Evolutionary conservation across 2,888 invertebrate genomes (phyloP).

Genomic region (Drosophila subquinaria): DNA sequence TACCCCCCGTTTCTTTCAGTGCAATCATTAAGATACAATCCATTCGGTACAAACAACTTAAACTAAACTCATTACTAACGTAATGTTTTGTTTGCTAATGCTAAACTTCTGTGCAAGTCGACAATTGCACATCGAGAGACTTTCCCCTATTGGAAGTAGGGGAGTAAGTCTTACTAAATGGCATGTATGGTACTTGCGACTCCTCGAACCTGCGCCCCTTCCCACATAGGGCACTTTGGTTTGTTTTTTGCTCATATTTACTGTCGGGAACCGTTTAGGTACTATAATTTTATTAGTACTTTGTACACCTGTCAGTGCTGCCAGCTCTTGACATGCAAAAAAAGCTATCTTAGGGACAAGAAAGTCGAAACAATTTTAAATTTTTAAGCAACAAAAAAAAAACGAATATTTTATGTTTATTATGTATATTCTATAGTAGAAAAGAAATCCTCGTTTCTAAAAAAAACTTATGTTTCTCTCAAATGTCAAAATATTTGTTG

Average conservation of each 20-base stretch:
- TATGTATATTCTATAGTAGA: too few species aligned
- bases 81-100: slow-evolving; percentile 40
- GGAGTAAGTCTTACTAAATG: not conserved
- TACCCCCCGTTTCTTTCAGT: slow-evolving; percentile 4
- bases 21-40: slow-evolving; percentile 14
- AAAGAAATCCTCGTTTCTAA: too few species aligned
- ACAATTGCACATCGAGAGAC: slow-evolving; percentile 20
- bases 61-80: slow-evolving; percentile 39
- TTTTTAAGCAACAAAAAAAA: not conserved
- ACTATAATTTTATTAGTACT: slow-evolving; percentile 76
- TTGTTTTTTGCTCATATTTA: slow-evolving; percentile 21
- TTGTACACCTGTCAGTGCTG: not conserved
- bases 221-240: slow-evolving; percentile 3
- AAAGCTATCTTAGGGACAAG: not conserved
- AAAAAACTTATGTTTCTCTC: too few species aligned
- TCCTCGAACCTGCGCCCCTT: not conserved
- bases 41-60: not conserved
- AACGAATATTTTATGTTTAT: too few species aligned
- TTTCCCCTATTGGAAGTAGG: not conserved
- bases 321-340: not conserved
- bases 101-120: slow-evolving; percentile 27
- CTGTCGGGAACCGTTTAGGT: slow-evolving; percentile 29
- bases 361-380: not conserved
- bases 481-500: too few species aligned
- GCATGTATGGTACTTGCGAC: not conserved